These are phyloP conservation scores for Scomberomorus guttatus DNA, from an alignment of 2,797 vertebrate genomes.

Conservation along the genomic window DNA sequence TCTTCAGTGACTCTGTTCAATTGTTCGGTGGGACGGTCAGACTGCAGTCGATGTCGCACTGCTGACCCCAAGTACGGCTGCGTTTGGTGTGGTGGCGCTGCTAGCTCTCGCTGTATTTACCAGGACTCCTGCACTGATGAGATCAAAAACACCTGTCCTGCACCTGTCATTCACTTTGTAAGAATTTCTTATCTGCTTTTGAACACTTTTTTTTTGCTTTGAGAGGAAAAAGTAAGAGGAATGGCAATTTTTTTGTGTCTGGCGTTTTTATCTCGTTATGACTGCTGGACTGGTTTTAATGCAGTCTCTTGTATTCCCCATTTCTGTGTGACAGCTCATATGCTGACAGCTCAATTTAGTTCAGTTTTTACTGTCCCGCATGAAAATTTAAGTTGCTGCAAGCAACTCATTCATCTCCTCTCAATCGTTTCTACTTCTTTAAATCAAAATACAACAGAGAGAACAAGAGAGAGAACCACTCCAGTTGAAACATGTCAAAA, in stretches of 20 bases:
- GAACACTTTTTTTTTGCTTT: background rate
- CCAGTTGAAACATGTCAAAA: background rate
- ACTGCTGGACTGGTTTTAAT: background rate
- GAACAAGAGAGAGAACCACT: background rate
- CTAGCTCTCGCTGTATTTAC: constrained; percentile 88
- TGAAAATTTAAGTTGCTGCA: too few relatives aligned
- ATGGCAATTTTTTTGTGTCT: background rate
- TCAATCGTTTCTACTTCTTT: background rate
- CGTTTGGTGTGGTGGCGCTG: constrained; percentile 91
- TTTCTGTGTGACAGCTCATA: background rate
- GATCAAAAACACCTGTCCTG: constrained; percentile 91
- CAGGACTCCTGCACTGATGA: constrained; percentile 88
- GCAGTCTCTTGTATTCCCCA: background rate
- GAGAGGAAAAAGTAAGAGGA: background rate
- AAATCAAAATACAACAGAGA: background rate
- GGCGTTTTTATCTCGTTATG: background rate
- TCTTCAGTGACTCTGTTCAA: constrained; percentile 93
- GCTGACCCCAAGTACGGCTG: constrained; percentile 91
- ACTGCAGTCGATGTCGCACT: constrained; percentile 96
- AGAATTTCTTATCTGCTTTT: constrained; percentile 55
- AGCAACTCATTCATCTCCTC: background rate
- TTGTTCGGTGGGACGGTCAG: constrained; percentile 94
- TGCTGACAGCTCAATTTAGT: too few relatives aligned
- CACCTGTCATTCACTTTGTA: constrained; percentile 93
- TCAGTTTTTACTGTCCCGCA: background rate